Evolutionary conservation across 30 jellyfish, hydroid and myxozoan genomes (phyloP), one percentile per base, ranked within the genome.

Genomic region (Clytia hemisphaerica): DNA sequence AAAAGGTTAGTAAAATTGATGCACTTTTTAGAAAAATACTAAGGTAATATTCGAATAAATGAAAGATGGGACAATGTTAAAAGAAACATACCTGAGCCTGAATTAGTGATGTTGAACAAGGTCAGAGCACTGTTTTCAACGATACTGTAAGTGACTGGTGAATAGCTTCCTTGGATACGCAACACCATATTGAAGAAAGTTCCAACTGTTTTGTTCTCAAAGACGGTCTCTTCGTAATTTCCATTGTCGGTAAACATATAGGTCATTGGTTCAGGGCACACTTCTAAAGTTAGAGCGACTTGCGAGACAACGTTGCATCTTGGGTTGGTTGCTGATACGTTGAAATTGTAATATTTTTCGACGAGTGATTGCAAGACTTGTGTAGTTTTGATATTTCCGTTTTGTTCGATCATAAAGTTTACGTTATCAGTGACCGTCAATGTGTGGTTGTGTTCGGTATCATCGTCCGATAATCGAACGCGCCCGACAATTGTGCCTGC

Each of bases 321-420:
- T 4, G 93, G 79, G 53, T 88, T 94, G 32, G 92, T 32, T 19
- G 70, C 97, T 16, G 70, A 60, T 4, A 80, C 80, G 2, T 78
- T 61, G 47, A 79, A 26, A 51, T 76, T 74, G 71, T 73, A 75
- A 15, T 37, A 58, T 31, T 88, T 34, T 38, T 38, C 78, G 12
- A 34, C 36, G 19, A 21, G 48, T 40, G 68, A 69, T 10, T 67
- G 90, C 22, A 88, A 32, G 22, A 26, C 36, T 67, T 31, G 46
- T 40, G 22, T 67, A 55, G 79, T 32, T 2, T 67, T 34, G 25
- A 88, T 80, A n/a, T 26, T 71, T 0, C 97, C 97, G 16, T 45
- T 60, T 27, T 57, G 61, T 67, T 88, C 90, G 26, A 88, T 84
- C n/a, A 84, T 31, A 37, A 61, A 61, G 3, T 0, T 21, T n/a